Base-by-base conservation (phyloP, 1,140 invertebrate genomes). In the Vollenhovia emeryi region DNA sequence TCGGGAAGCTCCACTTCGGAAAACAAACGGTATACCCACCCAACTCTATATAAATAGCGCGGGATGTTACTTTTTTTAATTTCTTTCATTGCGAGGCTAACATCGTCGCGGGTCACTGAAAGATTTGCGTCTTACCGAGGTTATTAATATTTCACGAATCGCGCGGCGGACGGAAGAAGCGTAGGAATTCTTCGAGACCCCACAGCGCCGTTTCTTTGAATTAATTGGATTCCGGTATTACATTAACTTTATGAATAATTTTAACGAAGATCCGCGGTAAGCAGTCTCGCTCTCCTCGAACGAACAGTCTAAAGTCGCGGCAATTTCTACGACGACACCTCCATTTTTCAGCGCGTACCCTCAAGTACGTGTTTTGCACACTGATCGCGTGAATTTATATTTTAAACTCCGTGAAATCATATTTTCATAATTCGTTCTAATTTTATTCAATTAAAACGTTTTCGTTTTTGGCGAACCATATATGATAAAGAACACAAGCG, bases 1-100 rank as follows among this genome's bases (percentile, higher is more conserved):
- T 71, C 40, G 30, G 78, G 50, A 75, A 74, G 64, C 64, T 86
- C 79, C 59, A 89, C 75, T 85, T 13, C 8, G 33, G 74, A 86
- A 80, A 90, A 90, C 88, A 90, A 90, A 90, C 87, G 87, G 52
- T 87, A 87, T 74, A 87, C 57, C 57, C 68, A 62, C 36, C 36
- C 48, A 48, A 33, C 40, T 13, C 13, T 75, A 68, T 85, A 76
- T 52, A 66, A 66, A 45, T 45, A 66, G 74, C 5, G 27, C 5
- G 27, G 57, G 21, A 15, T 60, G 76, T 89, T 89, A 85, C 87
- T 87, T 89, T 79, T 89, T 89, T 66, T 57, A 76, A 59, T 76
- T 62, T 55, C 75, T 79, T 85, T 52, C 36, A 18, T 74, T 24
- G 21, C 33, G 30, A 40, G 33, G 24, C 64, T 69, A 66, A 27